phyloP scores from a whole-genome alignment of 2,113 vertebrate genomes.

The Ivindomyrus marchei region DNA sequence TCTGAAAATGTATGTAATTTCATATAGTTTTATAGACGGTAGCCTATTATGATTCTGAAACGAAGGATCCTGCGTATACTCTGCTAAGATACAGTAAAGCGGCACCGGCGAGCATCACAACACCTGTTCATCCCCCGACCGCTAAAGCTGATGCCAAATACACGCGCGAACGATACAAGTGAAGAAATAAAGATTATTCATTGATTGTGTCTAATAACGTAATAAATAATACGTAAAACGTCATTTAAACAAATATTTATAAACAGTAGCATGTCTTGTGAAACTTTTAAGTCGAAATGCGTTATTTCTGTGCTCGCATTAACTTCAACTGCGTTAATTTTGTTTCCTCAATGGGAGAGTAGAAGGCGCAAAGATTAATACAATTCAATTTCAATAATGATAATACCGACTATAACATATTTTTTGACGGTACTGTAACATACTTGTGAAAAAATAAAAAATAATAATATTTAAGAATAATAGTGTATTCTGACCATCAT shows the following conservation, averaged over 20 bases:
- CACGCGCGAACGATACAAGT: too few relatives aligned
- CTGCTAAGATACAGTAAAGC: background rate
- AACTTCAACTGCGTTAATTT: background rate
- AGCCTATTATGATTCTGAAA: background rate
- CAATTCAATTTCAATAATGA: background rate
- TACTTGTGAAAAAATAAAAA: too few relatives aligned
- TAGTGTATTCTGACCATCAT: too few relatives aligned
- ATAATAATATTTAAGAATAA: too few relatives aligned
- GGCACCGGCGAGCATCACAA: too few relatives aligned
- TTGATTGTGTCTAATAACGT: too few relatives aligned
- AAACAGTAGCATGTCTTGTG: background rate
- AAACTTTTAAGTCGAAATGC: too few relatives aligned
- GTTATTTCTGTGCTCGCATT: background rate
- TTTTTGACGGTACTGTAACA: background rate
- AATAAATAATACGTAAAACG: too few relatives aligned
- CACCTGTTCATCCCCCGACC: too few relatives aligned
- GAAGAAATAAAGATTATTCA: too few relatives aligned
- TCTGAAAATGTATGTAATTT: background rate
- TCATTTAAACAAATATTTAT: background rate
- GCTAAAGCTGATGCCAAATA: too few relatives aligned
- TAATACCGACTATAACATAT: background rate
- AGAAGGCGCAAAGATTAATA: too few relatives aligned
- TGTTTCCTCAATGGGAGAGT: background rate
- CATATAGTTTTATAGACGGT: background rate
- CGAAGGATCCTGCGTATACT: background rate